Conservation (phyloP, 2,113 vertebrate species). For the Bos taurus region DNA sequence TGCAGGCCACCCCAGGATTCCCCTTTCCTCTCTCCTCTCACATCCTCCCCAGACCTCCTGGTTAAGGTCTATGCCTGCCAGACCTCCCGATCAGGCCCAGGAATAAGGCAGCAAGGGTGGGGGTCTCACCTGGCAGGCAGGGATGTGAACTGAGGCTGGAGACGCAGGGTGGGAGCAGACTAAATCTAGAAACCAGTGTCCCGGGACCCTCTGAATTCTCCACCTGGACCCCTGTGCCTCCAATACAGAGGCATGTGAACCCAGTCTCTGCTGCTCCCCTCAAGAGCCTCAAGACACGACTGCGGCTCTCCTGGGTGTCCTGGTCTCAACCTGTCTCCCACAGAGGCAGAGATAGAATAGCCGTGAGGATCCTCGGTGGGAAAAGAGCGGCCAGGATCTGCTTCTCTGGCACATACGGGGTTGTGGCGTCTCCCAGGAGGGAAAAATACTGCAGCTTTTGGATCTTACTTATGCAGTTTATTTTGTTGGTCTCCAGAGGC, state of each 20-base stretch:
- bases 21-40: neutral
- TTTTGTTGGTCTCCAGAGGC: neutral
- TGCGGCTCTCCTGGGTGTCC: neutral
- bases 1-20: slow-evolving; percentile 38
- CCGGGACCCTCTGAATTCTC: neutral
- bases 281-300: neutral
- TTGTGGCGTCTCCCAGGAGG: accelerated
- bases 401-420: neutral
- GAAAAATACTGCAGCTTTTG: neutral
- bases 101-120: neutral
- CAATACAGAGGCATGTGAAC: neutral
- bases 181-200: neutral
- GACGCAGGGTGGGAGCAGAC: accelerated
- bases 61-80: neutral
- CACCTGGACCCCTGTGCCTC: neutral
- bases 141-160: neutral
- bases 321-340: neutral
- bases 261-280: neutral
- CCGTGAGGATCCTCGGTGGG: neutral
- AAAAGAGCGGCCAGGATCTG: accelerated
- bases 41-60: neutral
- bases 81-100: neutral
- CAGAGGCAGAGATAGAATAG: neutral
- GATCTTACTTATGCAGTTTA: neutral
- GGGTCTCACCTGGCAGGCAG: neutral